phyloP scores from a whole-genome alignment of 2,888 invertebrate species.

The Netelia inedita region DNA sequence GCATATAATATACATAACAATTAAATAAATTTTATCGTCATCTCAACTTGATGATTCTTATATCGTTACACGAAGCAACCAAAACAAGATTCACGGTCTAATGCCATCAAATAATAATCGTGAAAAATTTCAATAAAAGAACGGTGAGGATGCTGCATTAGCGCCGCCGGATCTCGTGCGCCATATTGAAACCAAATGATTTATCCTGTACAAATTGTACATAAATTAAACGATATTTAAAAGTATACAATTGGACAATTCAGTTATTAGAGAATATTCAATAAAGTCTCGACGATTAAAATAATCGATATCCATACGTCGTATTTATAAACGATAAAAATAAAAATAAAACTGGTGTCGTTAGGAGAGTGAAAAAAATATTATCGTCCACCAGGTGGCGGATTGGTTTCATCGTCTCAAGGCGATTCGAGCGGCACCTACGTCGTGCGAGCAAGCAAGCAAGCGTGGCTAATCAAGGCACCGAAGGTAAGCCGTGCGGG shows the following conservation, averaged over 20 bases:
- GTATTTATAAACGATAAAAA: neutral
- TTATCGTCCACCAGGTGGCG: slow-evolving; percentile 59
- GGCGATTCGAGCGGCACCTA: slow-evolving; percentile 68
- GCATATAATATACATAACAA: neutral
- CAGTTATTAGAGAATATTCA: neutral
- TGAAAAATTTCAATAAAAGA: slow-evolving; percentile 3
- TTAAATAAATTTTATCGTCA: neutral
- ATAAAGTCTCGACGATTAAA: neutral
- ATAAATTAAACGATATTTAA: neutral
- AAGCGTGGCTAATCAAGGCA: slow-evolving; percentile 96
- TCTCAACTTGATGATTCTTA: neutral
- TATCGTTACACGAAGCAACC: neutral
- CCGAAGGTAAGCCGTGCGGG: slow-evolving; percentile 89
- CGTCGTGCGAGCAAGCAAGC: slow-evolving; percentile 69
- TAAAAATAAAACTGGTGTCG: neutral
- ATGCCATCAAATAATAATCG: neutral
- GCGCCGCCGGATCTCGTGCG: slow-evolving; percentile 19
- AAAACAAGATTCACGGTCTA: neutral
- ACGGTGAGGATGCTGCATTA: neutral
- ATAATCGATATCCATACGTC: neutral
- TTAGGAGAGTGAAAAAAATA: neutral
- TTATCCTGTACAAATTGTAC: neutral
- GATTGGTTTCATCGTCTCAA: slow-evolving; percentile 27
- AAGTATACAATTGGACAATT: neutral
- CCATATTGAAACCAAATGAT: slow-evolving; percentile 24